Evolutionary conservation across 1,140 invertebrate genomes (phyloP).

Genomic region (Drosophila grimshawi): DNA sequence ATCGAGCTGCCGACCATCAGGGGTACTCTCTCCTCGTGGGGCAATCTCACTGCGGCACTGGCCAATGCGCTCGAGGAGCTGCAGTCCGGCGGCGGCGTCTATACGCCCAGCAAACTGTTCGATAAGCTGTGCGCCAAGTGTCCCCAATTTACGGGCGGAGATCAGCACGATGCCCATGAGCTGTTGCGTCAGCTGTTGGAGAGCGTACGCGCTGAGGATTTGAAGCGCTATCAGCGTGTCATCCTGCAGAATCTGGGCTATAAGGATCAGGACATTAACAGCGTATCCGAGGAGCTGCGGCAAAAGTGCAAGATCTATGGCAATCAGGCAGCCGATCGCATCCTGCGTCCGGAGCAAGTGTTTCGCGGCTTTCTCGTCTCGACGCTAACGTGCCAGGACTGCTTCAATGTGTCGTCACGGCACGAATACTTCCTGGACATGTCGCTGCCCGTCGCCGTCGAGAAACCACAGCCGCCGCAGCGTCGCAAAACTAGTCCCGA

Average conservation of each 20-base stretch:
- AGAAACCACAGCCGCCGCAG: slow-evolving; percentile 88
- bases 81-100: slow-evolving; percentile 87
- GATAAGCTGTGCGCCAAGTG: slow-evolving; percentile 90
- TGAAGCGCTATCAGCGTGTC: slow-evolving; percentile 90
- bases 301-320: slow-evolving; percentile 93
- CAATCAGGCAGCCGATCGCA: slow-evolving; percentile 91
- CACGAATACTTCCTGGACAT: slow-evolving; percentile 97
- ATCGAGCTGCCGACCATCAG: slow-evolving; percentile 87
- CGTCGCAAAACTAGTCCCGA: slow-evolving; percentile 85
- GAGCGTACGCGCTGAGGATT: slow-evolving; percentile 89
- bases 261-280: slow-evolving; percentile 88
- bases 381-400: slow-evolving; percentile 95
- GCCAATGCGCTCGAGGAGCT: slow-evolving; percentile 89
- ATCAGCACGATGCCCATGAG: slow-evolving; percentile 99
- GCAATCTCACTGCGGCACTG: slow-evolving; percentile 88
- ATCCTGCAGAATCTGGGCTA: slow-evolving; percentile 90
- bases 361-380: slow-evolving; percentile 96
- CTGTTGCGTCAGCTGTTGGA: slow-evolving; percentile 95
- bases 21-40: slow-evolving; percentile 89
- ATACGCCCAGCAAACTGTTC: slow-evolving; percentile 90
- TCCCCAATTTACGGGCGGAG: slow-evolving; percentile 95
- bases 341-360: slow-evolving; percentile 92
- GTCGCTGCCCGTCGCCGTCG: slow-evolving; percentile 93
- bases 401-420: slow-evolving; percentile 92
- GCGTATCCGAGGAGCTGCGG: slow-evolving; percentile 90